Evolutionary conservation across 2,113 vertebrate species (phyloP).

Genomic region (Odobenus rosmarus): DNA sequence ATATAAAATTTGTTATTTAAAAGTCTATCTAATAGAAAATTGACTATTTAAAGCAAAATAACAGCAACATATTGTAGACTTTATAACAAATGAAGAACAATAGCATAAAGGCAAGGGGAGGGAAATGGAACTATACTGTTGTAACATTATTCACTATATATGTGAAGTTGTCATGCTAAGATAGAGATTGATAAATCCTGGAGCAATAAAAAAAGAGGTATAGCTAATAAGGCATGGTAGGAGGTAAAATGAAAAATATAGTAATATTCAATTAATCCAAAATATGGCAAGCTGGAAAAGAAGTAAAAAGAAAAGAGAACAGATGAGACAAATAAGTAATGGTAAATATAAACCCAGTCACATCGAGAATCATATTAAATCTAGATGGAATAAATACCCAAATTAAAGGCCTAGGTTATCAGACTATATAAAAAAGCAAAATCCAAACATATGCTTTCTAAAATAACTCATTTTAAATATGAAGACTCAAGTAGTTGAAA

Average conservation of each 20-base stretch:
- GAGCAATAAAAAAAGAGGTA: not conserved
- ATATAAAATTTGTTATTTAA: not conserved
- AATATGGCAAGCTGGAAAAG: not conserved
- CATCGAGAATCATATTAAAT: not conserved
- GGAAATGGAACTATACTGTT: not conserved
- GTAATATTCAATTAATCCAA: not conserved
- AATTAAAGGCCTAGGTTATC: not conserved
- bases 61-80: not conserved
- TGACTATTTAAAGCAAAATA: not conserved
- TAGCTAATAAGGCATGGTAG: not conserved
- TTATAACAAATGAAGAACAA: not conserved
- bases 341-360: not conserved
- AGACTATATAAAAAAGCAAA: not conserved
- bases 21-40: not conserved
- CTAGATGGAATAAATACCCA: not conserved
- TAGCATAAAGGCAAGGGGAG: not conserved
- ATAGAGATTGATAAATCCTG: not conserved
- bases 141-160: not conserved
- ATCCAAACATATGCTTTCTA: not conserved
- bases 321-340: not conserved
- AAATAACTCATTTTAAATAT: not conserved
- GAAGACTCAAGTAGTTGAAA: not conserved
- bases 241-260: not conserved
- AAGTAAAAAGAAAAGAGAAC: not conserved
- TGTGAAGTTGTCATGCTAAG: not conserved